Evolutionary conservation across 2,797 vertebrate genomes (phyloP), one percentile per base, ranked within the genome.

Genomic region (Poecilia wingei): DNA sequence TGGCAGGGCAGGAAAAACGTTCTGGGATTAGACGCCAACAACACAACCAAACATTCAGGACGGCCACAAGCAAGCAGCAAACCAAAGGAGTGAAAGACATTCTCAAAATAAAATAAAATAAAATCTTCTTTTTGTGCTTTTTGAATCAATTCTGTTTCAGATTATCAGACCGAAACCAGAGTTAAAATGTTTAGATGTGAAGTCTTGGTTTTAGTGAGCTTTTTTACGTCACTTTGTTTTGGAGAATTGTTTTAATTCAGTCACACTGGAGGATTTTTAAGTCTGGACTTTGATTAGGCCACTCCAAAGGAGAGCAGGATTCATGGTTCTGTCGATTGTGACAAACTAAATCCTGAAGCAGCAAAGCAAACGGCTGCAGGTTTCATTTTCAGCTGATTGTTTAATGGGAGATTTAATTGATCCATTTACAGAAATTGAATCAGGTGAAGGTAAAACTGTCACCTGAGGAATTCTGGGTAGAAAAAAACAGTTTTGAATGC

Each of bases 1-100:
- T 99, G 96, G 96, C 33, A 73, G 76, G 84, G 75, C 80, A 69
- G 85, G 16, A 83, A 10, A 75, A 86, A 76, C 12, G 2, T 25
- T 20, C 12, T 0, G 72, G 74, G 66, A 79, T 73, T 73, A 39
- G 12, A 78, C 43, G 61, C 55, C 59, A 57, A 71, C 47, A 43
- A 39, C n/a, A 78, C 25, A 4, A 4, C 31, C n/a, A 70, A 0
- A 51, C 6, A 55, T 82, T 43, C 55, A 72, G 22, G 16, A 47
- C 75, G 79, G 82, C 64, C 46, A 53, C 25, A 72, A 83, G 83
- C 86, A 88, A 55, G 87, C 86, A 88, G 89, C 83, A 85, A 83
- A 86, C 81, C 82, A 28, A 66, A 82, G 64, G 31, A 76, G 78
- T 22, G 66, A 59, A 72, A 81, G 36, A 69, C 55, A 79, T 43